Percentiles rank a stretch among this genome's conserved stretches.
phyloP scores from a whole-genome alignment of 2,888 invertebrate genomes.

The Acrobasis suavella region DNA sequence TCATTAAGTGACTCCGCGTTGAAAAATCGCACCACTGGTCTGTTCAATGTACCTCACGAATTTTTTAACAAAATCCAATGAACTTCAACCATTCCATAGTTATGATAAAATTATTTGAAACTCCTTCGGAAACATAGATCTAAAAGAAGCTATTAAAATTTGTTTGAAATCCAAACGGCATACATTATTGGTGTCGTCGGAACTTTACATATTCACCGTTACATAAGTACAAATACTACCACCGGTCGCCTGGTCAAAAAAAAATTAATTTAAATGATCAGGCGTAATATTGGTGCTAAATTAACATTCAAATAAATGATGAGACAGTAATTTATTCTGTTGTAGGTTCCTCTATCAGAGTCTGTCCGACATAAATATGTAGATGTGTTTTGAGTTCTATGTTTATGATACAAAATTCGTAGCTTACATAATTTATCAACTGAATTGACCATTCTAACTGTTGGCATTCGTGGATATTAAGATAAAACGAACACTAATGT shows the following conservation, averaged over 20 bases:
- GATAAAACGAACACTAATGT: not conserved
- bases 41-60: no score
- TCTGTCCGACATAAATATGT: conserved; percentile 1
- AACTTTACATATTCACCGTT: not conserved
- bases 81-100: no score
- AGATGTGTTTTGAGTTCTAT: conserved; percentile 10
- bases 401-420: conserved; percentile 1
- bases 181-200: not conserved
- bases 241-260: no score
- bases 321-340: conserved; percentile 13
- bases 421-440: conserved; percentile 12
- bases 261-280: no score
- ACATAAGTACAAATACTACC: not conserved
- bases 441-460: conserved; percentile 1
- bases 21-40: no score
- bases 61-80: no score
- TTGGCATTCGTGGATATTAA: not conserved
- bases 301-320: conserved; percentile 16
- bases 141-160: not conserved
- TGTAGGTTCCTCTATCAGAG: conserved; percentile 1
- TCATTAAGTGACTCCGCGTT: no score
- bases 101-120: not conserved
- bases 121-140: not conserved
- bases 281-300: not conserved
- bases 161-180: not conserved